Evolutionary conservation across 2,113 vertebrate species (phyloP).

Genomic region (Upupa epops): DNA sequence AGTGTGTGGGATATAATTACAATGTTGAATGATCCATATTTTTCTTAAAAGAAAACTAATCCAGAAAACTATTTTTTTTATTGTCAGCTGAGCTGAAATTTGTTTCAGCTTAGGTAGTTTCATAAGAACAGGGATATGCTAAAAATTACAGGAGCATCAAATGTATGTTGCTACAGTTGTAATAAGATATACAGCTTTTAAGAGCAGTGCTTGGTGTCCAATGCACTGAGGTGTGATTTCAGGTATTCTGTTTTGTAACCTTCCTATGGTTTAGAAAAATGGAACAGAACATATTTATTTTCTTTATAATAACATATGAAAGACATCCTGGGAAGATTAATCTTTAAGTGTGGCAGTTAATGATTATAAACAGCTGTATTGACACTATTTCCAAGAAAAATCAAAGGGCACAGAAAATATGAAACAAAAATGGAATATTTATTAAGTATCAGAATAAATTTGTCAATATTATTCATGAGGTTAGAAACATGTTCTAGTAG

Average conservation of each 20-base stretch:
- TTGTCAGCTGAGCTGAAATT: neutral
- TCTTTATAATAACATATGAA: neutral
- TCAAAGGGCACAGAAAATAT: neutral
- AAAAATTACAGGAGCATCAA: neutral
- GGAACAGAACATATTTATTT: neutral
- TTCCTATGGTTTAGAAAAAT: neutral
- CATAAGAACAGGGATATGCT: neutral
- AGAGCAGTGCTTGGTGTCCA: neutral
- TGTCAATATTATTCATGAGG: neutral
- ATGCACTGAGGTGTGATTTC: neutral
- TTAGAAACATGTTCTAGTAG: neutral
- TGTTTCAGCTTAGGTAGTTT: neutral
- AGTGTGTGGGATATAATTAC: neutral
- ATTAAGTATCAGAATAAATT: neutral
- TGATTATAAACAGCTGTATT: neutral
- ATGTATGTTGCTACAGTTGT: neutral
- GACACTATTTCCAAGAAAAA: neutral
- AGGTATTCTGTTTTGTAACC: neutral
- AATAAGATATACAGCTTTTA: neutral
- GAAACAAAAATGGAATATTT: neutral
- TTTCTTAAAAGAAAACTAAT: neutral
- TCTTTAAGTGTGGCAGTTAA: neutral
- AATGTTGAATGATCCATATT: neutral
- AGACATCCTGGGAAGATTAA: neutral
- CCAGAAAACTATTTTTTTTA: neutral